A percentile compares a stretch with the other conserved stretches of the same genome.
Evolutionary conservation across 1,140 invertebrate species (phyloP).

Genomic region (Drosophila saltans): DNA sequence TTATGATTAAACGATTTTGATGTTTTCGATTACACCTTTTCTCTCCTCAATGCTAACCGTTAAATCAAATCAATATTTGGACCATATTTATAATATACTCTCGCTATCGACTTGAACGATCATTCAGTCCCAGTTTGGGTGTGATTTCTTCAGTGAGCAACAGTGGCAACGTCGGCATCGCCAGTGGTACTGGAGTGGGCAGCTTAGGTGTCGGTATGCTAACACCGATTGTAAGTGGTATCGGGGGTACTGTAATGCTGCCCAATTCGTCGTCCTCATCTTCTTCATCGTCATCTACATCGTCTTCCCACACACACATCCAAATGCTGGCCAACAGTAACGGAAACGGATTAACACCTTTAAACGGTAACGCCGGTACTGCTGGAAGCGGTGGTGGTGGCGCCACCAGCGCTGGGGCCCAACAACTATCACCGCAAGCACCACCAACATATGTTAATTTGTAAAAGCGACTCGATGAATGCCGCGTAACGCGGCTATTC

Average conservation of each 20-base stretch:
- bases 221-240: slow-evolving; percentile 60
- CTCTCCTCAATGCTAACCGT: slow-evolving; percentile 38
- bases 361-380: slow-evolving; percentile 83
- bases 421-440: slow-evolving; percentile 91
- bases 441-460: slow-evolving; percentile 95
- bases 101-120: slow-evolving; percentile 24
- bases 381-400: slow-evolving; percentile 86
- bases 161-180: slow-evolving; percentile 42
- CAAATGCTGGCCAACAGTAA: slow-evolving; percentile 68
- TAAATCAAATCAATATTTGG: slow-evolving; percentile 46
- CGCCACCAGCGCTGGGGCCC: slow-evolving; percentile 83
- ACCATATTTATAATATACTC: slow-evolving; percentile 39
- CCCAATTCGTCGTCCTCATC: slow-evolving; percentile 79
- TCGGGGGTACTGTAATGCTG: slow-evolving; percentile 68
- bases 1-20: slow-evolving; percentile 29
- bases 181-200: slow-evolving; percentile 43
- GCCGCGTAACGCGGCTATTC: slow-evolving; percentile 21
- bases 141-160: slow-evolving; percentile 54
- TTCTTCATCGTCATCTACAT: slow-evolving; percentile 81
- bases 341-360: slow-evolving; percentile 55
- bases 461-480: slow-evolving; percentile 81
- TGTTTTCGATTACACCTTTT: slow-evolving; percentile 31
- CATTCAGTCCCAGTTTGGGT: slow-evolving; percentile 55
- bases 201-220: slow-evolving; percentile 65
- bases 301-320: slow-evolving; percentile 76